A percentile compares a stretch with the other conserved stretches of the same genome.
These are phyloP conservation scores for Aurelia sp. DNA, from an alignment of 30 jellyfish, hydroid and myxozoan species.

Conservation along the genomic window DNA sequence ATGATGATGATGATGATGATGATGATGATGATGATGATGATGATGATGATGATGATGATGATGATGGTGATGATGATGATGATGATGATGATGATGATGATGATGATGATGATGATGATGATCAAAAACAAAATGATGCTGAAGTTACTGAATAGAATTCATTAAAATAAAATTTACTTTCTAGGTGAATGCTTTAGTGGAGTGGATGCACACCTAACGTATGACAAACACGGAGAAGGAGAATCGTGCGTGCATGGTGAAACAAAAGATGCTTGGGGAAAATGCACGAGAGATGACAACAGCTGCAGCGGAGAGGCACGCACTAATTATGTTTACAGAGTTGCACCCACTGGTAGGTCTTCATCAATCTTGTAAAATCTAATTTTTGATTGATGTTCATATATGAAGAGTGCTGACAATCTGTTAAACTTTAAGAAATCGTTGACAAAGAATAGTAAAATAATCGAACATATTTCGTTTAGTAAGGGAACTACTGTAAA, in stretches of 20 bases:
- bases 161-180: background rate
- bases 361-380: background rate
- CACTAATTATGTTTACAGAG: slow-evolving; percentile 71
- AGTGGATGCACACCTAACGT: slow-evolving; percentile 37
- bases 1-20: too few species aligned
- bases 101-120: background rate
- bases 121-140: too few species aligned
- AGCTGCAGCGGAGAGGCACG: slow-evolving; percentile 56
- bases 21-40: too few species aligned
- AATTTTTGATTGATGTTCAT: background rate
- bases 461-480: too few species aligned
- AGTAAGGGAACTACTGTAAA: too few species aligned
- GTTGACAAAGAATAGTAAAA: too few species aligned
- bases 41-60: too few species aligned
- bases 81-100: background rate
- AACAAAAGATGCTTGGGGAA: background rate
- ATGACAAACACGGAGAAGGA: slow-evolving; percentile 39
- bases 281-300: slow-evolving; percentile 7
- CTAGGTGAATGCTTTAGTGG: slow-evolving; percentile 75
- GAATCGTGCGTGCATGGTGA: slow-evolving; percentile 28
- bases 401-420: too few species aligned
- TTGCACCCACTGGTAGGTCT: slow-evolving; percentile 79
- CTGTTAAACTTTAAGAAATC: too few species aligned
- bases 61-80: too few species aligned
- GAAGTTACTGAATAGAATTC: too few species aligned